Percentiles rank a stretch among this genome's conserved stretches.
Conservation (phyloP, 2,113 vertebrate genomes). For the Hydropotes inermis region DNA sequence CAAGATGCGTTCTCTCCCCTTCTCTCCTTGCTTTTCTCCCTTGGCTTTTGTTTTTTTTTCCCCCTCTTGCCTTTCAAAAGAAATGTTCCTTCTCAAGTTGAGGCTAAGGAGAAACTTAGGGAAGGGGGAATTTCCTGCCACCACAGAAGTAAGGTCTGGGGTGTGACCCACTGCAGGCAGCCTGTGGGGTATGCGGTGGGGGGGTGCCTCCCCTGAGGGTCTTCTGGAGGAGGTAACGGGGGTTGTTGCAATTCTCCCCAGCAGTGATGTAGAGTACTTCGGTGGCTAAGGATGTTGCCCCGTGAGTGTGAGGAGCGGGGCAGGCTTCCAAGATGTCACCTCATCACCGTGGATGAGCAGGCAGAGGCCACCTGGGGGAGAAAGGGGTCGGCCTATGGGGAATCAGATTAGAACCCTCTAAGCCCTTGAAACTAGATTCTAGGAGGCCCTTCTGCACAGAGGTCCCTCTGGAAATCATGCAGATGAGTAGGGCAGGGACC, state of each 20-base stretch:
- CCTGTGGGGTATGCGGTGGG: not conserved
- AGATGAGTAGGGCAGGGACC: not conserved
- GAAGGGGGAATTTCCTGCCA: not conserved
- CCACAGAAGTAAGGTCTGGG: too few species aligned
- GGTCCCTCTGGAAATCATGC: not conserved
- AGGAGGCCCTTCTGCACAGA: not conserved
- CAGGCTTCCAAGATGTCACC: not conserved
- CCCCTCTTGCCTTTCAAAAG: not conserved
- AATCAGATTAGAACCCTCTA: not conserved
- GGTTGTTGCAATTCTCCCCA: not conserved
- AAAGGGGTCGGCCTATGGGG: not conserved
- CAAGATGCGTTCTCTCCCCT: constrained; percentile 59
- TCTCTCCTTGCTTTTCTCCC: not conserved
- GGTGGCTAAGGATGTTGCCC: not conserved
- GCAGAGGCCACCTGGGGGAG: not conserved
- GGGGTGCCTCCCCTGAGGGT: not conserved
- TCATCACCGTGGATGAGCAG: not conserved
- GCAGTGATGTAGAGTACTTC: not conserved
- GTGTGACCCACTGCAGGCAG: too few species aligned
- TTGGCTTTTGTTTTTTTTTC: not conserved
- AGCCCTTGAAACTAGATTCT: not conserved
- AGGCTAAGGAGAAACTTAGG: not conserved
- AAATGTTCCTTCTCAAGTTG: not conserved
- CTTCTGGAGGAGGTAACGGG: not conserved
- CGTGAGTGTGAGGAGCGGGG: not conserved